These are phyloP conservation scores for Oenanthe melanoleuca DNA, from an alignment of 2,113 vertebrate genomes.

Conservation along the genomic window DNA sequence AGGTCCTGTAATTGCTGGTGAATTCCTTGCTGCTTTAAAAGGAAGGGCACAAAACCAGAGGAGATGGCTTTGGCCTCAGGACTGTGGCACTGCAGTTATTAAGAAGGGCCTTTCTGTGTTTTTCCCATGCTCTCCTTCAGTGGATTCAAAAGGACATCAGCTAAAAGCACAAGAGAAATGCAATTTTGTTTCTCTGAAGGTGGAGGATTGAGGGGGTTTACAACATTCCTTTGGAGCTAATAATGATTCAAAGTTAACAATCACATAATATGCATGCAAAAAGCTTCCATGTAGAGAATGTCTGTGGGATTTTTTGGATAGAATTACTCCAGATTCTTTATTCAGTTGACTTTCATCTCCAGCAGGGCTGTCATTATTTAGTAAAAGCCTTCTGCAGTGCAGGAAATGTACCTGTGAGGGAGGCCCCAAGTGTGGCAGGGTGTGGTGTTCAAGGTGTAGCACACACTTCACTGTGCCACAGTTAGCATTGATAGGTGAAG, in stretches of 20 bases:
- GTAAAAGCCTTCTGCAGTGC: neutral
- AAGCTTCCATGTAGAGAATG: neutral
- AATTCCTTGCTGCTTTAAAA: neutral
- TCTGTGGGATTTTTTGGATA: neutral
- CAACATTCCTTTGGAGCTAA: neutral
- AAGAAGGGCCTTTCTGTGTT: neutral
- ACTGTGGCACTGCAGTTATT: neutral
- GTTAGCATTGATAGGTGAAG: neutral
- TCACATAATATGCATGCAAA: neutral
- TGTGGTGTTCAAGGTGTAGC: neutral
- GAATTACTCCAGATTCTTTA: neutral
- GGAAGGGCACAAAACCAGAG: neutral
- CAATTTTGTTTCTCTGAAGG: neutral
- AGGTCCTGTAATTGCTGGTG: neutral
- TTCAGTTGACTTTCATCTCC: neutral
- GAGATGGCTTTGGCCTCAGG: neutral
- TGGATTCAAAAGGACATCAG: neutral
- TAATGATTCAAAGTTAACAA: neutral
- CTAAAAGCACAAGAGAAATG: neutral
- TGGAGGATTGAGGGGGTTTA: neutral
- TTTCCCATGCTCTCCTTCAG: neutral
- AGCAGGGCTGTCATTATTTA: neutral
- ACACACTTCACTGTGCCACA: neutral
- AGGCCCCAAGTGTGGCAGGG: neutral
- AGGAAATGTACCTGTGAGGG: neutral